phyloP scores from a whole-genome alignment of 2,888 invertebrate species.

The Pollenia griseotomentosa region DNA sequence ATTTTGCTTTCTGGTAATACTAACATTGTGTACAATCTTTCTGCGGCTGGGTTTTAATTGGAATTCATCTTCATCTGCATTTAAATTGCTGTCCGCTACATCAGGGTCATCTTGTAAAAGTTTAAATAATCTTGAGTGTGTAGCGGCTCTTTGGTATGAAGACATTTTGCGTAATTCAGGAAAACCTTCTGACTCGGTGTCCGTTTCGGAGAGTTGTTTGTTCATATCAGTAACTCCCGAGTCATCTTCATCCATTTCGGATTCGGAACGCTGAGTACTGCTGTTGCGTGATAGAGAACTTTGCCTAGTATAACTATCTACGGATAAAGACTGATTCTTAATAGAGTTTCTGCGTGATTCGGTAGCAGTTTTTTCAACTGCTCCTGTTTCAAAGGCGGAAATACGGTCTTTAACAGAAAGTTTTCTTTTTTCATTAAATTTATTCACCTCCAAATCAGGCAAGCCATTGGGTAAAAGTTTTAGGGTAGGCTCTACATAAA shows the following conservation, averaged over 20 bases:
- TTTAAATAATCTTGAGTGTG: conserved; percentile 89
- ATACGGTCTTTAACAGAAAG: conserved; percentile 82
- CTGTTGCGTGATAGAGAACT: conserved; percentile 81
- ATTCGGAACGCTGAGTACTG: conserved; percentile 84
- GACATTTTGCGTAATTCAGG: conserved; percentile 86
- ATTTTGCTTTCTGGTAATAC: conserved; percentile 83
- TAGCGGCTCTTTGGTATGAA: conserved; percentile 88
- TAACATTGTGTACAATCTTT: conserved; percentile 84
- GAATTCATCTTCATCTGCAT: conserved; percentile 81
- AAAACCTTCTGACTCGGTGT: conserved; percentile 87
- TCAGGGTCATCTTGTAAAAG: conserved; percentile 87
- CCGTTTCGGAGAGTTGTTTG: conserved; percentile 88
- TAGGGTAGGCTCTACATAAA: conserved; percentile 76
- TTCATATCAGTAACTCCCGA: conserved; percentile 90
- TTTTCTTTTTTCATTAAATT: conserved; percentile 78
- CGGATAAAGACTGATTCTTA: conserved; percentile 78
- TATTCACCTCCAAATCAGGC: conserved; percentile 78
- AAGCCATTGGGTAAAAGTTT: conserved; percentile 76
- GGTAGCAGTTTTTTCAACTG: conserved; percentile 65
- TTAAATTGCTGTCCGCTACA: conserved; percentile 66
- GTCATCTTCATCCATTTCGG: conserved; percentile 87
- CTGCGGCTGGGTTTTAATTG: conserved; percentile 81
- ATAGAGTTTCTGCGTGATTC: conserved; percentile 53
- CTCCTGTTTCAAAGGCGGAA: conserved; percentile 80
- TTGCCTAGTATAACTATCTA: conserved; percentile 79